phyloP scores from a whole-genome alignment of 2,113 vertebrate species.

The Myrmophylax atrothorax region DNA sequence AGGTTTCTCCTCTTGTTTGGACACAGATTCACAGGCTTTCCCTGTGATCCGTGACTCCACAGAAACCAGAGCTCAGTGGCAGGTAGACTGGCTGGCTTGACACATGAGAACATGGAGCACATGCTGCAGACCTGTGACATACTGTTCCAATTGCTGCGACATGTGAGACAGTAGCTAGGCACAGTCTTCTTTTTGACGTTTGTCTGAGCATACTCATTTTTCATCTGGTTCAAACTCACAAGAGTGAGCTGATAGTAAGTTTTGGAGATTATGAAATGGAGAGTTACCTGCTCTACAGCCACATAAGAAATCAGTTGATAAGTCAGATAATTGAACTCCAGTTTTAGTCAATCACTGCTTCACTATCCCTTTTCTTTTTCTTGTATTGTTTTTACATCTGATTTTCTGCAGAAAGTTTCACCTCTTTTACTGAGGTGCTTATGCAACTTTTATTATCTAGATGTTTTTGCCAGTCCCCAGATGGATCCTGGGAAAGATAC shows the following conservation, averaged over 20 bases:
- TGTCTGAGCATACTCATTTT: neutral
- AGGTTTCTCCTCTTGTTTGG: neutral
- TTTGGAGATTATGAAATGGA: neutral
- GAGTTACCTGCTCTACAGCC: neutral
- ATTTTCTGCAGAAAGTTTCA: neutral
- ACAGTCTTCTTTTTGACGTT: neutral
- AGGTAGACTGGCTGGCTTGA: neutral
- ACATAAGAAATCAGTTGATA: neutral
- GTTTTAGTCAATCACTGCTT: neutral
- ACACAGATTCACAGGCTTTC: neutral
- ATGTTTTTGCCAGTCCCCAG: neutral
- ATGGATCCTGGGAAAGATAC: neutral
- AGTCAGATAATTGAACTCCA: neutral
- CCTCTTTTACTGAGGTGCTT: neutral
- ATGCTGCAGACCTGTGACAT: neutral
- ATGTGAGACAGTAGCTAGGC: neutral
- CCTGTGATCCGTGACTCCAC: fast-evolving
- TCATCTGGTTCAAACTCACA: neutral
- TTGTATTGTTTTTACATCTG: neutral
- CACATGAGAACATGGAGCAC: neutral
- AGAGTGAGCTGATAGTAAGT: neutral
- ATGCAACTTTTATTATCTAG: neutral
- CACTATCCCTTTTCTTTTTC: neutral
- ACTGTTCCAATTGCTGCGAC: neutral
- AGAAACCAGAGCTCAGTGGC: neutral